Conservation (phyloP, 2,797 vertebrate genomes). For the Chelmon rostratus region DNA sequence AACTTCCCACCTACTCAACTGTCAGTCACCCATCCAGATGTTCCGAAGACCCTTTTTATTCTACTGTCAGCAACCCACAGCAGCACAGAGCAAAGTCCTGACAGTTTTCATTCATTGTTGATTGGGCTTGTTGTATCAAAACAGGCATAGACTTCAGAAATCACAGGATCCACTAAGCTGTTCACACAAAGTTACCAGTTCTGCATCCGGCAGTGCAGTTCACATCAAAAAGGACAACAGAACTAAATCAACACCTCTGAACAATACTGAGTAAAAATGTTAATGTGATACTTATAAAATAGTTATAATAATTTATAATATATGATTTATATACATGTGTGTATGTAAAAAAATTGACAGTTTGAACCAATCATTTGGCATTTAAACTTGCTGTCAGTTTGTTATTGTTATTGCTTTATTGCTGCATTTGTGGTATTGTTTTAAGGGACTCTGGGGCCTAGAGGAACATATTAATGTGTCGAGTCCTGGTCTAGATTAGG, state of each 20-base stretch:
- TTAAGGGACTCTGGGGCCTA: background rate
- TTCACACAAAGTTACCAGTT: background rate
- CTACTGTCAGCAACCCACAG: background rate
- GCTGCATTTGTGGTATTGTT: background rate
- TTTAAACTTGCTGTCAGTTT: background rate
- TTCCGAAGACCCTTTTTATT: background rate
- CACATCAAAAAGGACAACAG: background rate
- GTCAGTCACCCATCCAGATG: conserved; percentile 1
- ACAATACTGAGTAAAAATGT: background rate
- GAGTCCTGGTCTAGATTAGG: background rate
- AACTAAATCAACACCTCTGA: background rate
- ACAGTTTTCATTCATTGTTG: too few species aligned
- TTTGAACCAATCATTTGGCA: background rate
- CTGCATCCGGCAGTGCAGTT: background rate
- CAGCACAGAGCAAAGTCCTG: background rate
- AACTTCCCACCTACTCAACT: background rate
- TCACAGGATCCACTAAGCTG: background rate
- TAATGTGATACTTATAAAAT: background rate
- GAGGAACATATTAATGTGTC: background rate
- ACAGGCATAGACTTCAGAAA: background rate
- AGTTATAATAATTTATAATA: too few species aligned
- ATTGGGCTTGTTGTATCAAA: background rate
- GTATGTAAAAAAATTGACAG: background rate
- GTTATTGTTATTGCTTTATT: background rate
- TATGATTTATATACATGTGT: background rate